Percentiles rank a stretch among this genome's conserved stretches.
Conservation (phyloP, 2,113 vertebrate genomes). For the Pelvicachromis taeniatus region DNA sequence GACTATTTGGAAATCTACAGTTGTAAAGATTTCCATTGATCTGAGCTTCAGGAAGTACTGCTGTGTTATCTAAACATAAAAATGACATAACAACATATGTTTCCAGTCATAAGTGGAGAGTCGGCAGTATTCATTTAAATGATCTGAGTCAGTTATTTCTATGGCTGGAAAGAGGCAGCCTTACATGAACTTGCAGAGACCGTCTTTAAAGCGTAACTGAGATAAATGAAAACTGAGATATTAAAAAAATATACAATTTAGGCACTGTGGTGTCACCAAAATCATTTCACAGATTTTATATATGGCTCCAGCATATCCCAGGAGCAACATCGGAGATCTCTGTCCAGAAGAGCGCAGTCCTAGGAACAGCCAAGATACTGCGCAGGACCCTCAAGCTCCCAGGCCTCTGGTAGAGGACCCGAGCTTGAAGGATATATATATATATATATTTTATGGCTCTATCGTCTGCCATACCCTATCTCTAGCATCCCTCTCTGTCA, state of each 20-base stretch:
- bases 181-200: background rate
- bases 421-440: background rate
- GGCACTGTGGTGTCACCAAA: background rate
- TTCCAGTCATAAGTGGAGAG: background rate
- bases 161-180: background rate
- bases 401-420: too few species aligned
- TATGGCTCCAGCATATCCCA: too few species aligned
- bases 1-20: background rate
- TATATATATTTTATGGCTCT: background rate
- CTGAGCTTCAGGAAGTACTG: background rate
- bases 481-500: background rate
- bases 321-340: too few species aligned
- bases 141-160: background rate
- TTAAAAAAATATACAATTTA: background rate
- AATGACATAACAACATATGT: background rate
- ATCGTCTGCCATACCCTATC: background rate
- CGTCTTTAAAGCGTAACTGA: too few species aligned
- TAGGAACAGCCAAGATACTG: too few species aligned
- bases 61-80: background rate
- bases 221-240: background rate
- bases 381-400: too few species aligned
- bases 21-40: background rate
- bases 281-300: background rate
- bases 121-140: background rate
- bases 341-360: too few species aligned